Conservation (phyloP, 2,113 vertebrate species). For the Lagopus muta region DNA sequence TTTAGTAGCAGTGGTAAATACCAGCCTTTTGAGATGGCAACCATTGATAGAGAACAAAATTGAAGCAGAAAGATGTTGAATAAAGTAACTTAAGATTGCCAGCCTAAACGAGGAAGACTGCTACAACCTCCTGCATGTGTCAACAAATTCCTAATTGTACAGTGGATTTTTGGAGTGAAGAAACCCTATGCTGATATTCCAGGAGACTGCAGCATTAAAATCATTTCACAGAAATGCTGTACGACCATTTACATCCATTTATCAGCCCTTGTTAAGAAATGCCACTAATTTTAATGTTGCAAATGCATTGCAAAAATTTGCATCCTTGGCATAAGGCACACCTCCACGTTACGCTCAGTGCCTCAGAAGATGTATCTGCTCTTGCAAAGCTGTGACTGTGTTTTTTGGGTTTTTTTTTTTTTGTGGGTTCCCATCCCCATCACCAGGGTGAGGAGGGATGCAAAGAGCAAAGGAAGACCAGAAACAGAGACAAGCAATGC, state of each 20-base stretch:
- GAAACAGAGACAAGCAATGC: accelerated
- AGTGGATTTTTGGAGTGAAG: not conserved
- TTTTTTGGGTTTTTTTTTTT: not conserved
- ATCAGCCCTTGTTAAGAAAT: not conserved
- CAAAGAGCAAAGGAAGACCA: not conserved
- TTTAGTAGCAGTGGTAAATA: not conserved
- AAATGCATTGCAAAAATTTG: not conserved
- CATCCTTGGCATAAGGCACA: not conserved
- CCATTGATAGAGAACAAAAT: not conserved
- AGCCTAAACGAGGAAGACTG: not conserved
- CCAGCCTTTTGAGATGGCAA: not conserved
- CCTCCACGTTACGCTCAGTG: accelerated
- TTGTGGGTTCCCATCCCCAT: not conserved
- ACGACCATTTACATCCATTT: not conserved
- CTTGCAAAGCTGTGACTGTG: accelerated
- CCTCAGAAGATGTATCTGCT: not conserved
- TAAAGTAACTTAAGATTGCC: not conserved
- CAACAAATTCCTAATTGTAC: accelerated
- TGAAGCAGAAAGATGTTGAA: not conserved
- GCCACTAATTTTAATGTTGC: not conserved
- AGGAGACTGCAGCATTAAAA: not conserved
- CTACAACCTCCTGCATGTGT: not conserved
- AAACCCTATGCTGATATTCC: not conserved
- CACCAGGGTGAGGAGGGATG: not conserved
- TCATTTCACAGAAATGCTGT: not conserved